Evolutionary conservation across 2,888 invertebrate species (phyloP).

Genomic region (Cyclophora albipunctata): DNA sequence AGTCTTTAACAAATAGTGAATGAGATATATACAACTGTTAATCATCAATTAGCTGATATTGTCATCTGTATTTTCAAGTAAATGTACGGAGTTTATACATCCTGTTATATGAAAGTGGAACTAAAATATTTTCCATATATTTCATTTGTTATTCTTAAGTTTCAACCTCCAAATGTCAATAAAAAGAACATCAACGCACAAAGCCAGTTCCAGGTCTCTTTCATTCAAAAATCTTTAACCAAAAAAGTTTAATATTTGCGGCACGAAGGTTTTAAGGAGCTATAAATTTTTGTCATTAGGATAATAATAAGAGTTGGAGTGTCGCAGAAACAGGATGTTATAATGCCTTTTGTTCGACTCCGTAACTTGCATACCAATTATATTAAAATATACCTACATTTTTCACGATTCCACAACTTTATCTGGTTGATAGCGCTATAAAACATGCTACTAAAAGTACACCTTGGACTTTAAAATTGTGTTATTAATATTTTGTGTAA

Average conservation of each 20-base stretch:
- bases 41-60: too few relatives aligned
- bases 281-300: constrained; percentile 73
- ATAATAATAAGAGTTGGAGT: constrained; percentile 66
- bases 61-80: too few relatives aligned
- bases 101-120: too few relatives aligned
- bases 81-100: too few relatives aligned
- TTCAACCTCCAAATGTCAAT: too few relatives aligned
- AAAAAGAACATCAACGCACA: too few relatives aligned
- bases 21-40: too few relatives aligned
- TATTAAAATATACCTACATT: constrained; percentile 42
- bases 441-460: constrained; percentile 38
- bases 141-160: too few relatives aligned
- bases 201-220: constrained; percentile 5
- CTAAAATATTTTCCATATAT: too few relatives aligned
- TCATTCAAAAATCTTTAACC: constrained; percentile 36
- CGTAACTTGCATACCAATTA: constrained; percentile 69
- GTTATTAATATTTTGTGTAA: constrained; percentile 12
- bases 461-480: constrained; percentile 32
- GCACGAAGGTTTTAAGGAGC: constrained; percentile 67
- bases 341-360: constrained; percentile 69
- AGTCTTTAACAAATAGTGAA: too few relatives aligned
- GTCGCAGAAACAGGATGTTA: constrained; percentile 69
- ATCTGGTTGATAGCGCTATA: constrained; percentile 32
- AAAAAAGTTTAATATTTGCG: constrained; percentile 61
- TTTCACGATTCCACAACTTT: constrained; percentile 42